Percentiles rank a stretch among this genome's conserved stretches.
Evolutionary conservation across 2,113 vertebrate species (phyloP).

Genomic region (Paracanthobrama guichenoti): DNA sequence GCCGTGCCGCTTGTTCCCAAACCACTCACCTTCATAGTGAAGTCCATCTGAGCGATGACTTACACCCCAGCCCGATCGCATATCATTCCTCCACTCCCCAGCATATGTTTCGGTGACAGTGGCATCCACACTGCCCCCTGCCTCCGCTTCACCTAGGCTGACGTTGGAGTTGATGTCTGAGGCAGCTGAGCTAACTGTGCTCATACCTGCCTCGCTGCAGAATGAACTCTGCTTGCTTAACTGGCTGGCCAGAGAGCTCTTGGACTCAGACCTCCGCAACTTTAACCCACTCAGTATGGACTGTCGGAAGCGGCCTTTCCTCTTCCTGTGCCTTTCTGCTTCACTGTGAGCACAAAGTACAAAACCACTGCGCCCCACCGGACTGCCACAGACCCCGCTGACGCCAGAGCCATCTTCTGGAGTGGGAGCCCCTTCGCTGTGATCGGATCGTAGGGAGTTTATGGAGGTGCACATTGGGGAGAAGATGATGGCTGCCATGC

Average conservation of each 20-base stretch:
- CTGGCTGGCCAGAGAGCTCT: conserved; percentile 96
- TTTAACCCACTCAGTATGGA: conserved; percentile 94
- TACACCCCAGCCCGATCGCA: conserved; percentile 89
- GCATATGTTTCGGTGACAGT: conserved; percentile 94
- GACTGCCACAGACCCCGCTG: conserved; percentile 84
- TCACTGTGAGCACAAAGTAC: conserved; percentile 91
- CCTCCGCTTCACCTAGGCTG: conserved; percentile 88
- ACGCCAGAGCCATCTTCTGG: conserved; percentile 76
- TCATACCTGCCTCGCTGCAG: conserved; percentile 97
- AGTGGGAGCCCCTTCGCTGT: conserved; percentile 89
- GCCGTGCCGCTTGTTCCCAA: conserved; percentile 90
- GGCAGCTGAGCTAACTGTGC: conserved; percentile 92
- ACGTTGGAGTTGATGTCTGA: conserved; percentile 96
- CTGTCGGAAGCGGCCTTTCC: conserved; percentile 93
- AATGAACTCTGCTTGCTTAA: conserved; percentile 99
- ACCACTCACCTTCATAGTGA: conserved; percentile 93
- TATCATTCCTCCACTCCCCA: conserved; percentile 95
- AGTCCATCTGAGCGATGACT: conserved; percentile 94
- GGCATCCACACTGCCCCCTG: conserved; percentile 91
- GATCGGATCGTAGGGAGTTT: conserved; percentile 97
- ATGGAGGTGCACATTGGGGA: conserved; percentile 96
- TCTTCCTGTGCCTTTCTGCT: conserved; percentile 87
- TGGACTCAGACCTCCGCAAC: conserved; percentile 94
- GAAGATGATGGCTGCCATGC: conserved; percentile 96
- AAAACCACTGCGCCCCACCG: conserved; percentile 89